These are phyloP conservation scores for Masticophis lateralis DNA, from an alignment of 2,797 vertebrate genomes.

Conservation along the genomic window DNA sequence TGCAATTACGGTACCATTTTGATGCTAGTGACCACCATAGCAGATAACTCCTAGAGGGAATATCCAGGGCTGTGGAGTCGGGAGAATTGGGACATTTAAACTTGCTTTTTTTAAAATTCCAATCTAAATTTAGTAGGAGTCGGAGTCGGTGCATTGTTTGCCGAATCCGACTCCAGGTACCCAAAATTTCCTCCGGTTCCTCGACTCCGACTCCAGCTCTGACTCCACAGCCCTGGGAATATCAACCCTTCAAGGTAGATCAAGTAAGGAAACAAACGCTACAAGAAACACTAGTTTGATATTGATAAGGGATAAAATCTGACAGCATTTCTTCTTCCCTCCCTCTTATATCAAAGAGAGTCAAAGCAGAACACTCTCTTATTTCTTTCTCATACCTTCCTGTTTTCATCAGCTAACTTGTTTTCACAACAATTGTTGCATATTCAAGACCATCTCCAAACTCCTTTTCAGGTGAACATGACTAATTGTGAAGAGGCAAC, in stretches of 20 bases:
- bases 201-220: no score
- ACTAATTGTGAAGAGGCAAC: neutral
- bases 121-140: no score
- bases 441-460: neutral
- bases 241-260: neutral
- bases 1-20: neutral
- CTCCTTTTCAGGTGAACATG: neutral
- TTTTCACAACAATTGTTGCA: neutral
- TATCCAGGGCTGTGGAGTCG: no score
- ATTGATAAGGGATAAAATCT: neutral
- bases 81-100: no score
- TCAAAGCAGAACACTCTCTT: neutral
- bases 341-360: neutral
- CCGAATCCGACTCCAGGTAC: no score
- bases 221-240: no score
- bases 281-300: neutral
- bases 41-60: neutral
- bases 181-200: no score
- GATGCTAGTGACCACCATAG: neutral
- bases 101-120: no score
- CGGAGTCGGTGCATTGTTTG: no score
- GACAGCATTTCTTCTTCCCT: neutral
- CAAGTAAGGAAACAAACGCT: neutral
- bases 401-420: neutral
- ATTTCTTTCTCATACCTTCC: neutral